Evolutionary conservation across 2,113 vertebrate genomes (phyloP), one percentile per base, ranked within the genome.

Genomic region (Hirundichthys speculiger): DNA sequence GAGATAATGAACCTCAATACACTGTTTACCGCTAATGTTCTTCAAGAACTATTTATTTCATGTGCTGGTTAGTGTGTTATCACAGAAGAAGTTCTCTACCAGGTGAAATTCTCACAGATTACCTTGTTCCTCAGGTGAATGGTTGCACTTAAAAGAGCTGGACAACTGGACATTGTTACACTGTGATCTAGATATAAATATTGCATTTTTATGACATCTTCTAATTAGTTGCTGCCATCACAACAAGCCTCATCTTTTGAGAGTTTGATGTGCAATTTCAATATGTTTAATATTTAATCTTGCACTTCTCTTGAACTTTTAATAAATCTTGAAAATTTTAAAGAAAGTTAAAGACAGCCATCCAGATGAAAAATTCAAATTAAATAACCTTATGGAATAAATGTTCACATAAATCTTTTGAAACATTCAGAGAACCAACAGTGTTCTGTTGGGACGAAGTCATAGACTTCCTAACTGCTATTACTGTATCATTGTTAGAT

Each of bases 1-100:
- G 88, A 90, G 94, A 96, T 96, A 96, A 96, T 96, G 94, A 95
- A 96, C 92, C 93, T 90, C 92, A 90, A 88, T 91, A 92, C 92
- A 63, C 74, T 50, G 73, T 67, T 62, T 73, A 75, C 49, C 22
- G 39, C 66, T 85, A 85, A 86, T 86, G 83, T 64, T 82, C 73
- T 72, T 84, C 83, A 74, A 79, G 74, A 86, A 81, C 71, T 71
- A 74, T 86, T 86, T 83, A 82, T 79, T 69, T 73, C 76, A 51
- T 47, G 30, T 64, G 73, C 79, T 77, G 69, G 77, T 84, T 60
- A 64, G 71, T 64, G 76, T 68, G 68, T 78, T 73, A 77, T 84
- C 75, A 15, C 21, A 15, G 40, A 64, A 60, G 48, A 75, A 72
- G 77, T 86, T 80, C 45, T 66, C 46, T 3, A 19, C 64, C 5